Conservation (phyloP, 2,888 invertebrate species). For the Baccha elongata region DNA sequence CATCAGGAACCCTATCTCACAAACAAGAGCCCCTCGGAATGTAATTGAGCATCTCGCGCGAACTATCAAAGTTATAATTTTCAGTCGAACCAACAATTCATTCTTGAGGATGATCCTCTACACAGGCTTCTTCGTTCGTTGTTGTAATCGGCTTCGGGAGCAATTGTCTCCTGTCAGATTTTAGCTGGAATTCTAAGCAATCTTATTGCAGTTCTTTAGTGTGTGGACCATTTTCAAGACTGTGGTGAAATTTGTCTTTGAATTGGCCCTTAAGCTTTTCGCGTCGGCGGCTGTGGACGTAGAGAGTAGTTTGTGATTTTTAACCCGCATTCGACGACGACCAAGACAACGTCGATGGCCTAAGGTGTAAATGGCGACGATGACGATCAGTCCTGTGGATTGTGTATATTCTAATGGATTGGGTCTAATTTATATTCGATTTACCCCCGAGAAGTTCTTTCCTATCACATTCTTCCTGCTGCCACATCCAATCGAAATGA, state of each 20-base stretch:
- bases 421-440: conserved; percentile 67
- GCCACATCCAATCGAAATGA: conserved; percentile 63
- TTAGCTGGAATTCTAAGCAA: conserved; percentile 51
- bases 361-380: conserved; percentile 68
- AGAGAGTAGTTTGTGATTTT: conserved; percentile 14
- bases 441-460: conserved; percentile 60
- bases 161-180: conserved; percentile 68
- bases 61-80: conserved; percentile 61
- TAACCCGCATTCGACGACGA: neutral
- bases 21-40: conserved; percentile 17
- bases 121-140: neutral
- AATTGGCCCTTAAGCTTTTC: conserved; percentile 67
- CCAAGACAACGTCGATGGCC: conserved; percentile 50
- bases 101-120: conserved; percentile 57
- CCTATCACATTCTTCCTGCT: conserved; percentile 23
- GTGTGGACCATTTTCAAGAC: conserved; percentile 50
- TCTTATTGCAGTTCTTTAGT: conserved; percentile 4
- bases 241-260: conserved; percentile 59
- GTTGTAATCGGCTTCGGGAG: conserved; percentile 46
- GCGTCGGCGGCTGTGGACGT: conserved; percentile 3
- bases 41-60: conserved; percentile 48
- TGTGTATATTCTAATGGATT: conserved; percentile 46
- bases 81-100: conserved; percentile 56
- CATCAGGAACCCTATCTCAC: neutral
- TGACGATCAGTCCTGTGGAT: conserved; percentile 24